phyloP scores from a whole-genome alignment of 2,797 vertebrate genomes.

The Ciconia nigra region DNA sequence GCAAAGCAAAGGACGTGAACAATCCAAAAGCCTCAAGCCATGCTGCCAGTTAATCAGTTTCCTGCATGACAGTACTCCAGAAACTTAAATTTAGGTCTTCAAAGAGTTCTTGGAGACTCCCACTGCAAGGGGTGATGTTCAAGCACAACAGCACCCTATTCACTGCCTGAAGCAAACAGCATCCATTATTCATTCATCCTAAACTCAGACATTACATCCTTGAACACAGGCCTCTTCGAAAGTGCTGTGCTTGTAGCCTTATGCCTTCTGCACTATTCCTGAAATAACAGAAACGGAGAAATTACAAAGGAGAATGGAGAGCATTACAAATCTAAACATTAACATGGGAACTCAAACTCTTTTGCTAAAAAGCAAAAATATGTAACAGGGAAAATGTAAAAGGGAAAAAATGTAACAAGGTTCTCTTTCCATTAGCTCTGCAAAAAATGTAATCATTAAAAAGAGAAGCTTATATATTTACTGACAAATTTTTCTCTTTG shows the following conservation, averaged over 20 bases:
- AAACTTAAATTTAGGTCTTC: background rate
- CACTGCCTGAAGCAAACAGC: background rate
- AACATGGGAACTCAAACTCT: background rate
- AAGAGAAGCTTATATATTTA: background rate
- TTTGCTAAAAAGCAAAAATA: background rate
- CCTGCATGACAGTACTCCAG: background rate
- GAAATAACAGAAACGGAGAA: background rate
- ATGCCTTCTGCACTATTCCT: background rate
- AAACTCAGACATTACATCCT: background rate
- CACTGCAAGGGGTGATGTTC: background rate
- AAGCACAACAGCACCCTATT: background rate
- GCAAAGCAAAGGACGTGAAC: background rate
- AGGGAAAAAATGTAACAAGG: background rate
- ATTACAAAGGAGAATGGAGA: background rate
- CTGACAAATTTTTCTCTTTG: background rate
- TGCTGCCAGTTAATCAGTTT: background rate
- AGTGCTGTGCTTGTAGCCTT: background rate
- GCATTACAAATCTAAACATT: background rate
- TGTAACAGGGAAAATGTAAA: background rate
- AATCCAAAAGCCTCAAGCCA: background rate
- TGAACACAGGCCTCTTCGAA: background rate
- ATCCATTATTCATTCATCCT: background rate
- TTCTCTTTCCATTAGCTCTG: background rate
- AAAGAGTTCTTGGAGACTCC: background rate
- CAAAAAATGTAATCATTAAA: background rate